Evolutionary conservation across 2,113 vertebrate genomes (phyloP).

Genomic region (Salvelinus fontinalis): DNA sequence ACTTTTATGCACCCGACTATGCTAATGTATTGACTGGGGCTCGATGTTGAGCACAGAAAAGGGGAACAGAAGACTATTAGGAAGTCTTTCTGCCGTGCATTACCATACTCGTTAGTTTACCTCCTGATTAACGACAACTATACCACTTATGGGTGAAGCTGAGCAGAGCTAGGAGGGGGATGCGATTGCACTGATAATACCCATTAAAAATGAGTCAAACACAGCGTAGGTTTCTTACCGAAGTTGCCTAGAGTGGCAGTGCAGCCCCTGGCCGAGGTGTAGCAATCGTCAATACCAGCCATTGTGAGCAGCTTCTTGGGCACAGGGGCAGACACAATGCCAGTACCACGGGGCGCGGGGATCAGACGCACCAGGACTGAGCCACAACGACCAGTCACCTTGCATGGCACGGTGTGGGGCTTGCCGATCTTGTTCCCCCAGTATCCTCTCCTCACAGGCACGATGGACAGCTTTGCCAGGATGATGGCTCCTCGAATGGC

Average conservation of each 20-base stretch:
- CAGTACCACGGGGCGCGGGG: conserved; percentile 93
- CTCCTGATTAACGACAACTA: no score
- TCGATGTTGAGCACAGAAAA: conserved; percentile 61
- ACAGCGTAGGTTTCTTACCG: conserved; percentile 72
- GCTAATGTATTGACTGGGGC: no score
- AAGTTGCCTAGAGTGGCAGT: conserved; percentile 98
- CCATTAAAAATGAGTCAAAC: background rate
- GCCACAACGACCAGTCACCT: conserved; percentile 96
- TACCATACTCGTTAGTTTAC: no score
- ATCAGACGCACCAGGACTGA: conserved; percentile 97
- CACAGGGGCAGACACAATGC: conserved; percentile 94
- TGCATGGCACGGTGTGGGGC: conserved; percentile 96
- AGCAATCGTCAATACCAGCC: conserved; percentile 98
- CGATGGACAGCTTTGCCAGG: conserved; percentile 93
- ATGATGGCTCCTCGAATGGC: conserved; percentile 98
- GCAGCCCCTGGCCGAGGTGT: conserved; percentile 95
- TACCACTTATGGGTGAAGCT: no score
- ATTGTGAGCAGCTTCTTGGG: conserved; percentile 99
- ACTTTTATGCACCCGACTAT: background rate
- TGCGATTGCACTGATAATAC: background rate
- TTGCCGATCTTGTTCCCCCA: conserved; percentile 99
- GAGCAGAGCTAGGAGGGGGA: conserved; percentile 37
- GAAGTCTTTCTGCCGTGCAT: no score
- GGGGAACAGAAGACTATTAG: conserved; percentile 63
- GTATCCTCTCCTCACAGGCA: conserved; percentile 92